Evolutionary conservation across 2,888 invertebrate genomes (phyloP).

Genomic region (Limnephilus auricula): DNA sequence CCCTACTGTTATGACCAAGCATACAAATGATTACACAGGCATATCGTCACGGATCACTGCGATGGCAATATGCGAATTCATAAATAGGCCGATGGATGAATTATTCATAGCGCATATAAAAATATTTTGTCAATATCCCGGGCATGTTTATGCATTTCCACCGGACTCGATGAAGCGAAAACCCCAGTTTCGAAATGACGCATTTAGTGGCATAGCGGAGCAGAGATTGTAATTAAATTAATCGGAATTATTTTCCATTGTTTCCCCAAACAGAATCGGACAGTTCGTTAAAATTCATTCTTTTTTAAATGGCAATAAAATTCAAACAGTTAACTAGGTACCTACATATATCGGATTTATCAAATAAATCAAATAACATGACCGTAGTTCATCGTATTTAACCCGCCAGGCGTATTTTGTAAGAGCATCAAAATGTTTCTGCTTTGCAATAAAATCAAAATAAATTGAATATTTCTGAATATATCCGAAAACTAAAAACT

Average conservation of each 20-base stretch:
- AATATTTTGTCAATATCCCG: neutral
- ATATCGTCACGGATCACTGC: neutral
- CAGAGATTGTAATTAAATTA: neutral
- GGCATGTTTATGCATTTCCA: slow-evolving; percentile 14
- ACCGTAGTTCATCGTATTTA: too few relatives aligned
- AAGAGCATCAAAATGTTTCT: too few relatives aligned
- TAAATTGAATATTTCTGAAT: too few relatives aligned
- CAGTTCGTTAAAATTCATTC: neutral
- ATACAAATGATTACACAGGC: neutral
- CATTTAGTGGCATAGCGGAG: neutral
- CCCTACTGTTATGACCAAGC: neutral
- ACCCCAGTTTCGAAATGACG: neutral
- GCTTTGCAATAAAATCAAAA: too few relatives aligned
- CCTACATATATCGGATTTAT: neutral
- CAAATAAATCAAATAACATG: neutral
- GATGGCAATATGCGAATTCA: neutral
- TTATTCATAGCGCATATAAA: neutral
- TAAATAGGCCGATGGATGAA: neutral
- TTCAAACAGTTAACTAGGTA: neutral
- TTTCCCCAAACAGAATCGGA: neutral
- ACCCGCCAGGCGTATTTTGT: too few relatives aligned
- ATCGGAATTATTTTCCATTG: neutral
- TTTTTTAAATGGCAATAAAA: neutral
- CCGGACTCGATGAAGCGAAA: neutral
- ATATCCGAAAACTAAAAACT: too few relatives aligned